These are phyloP conservation scores for Carassius gibelio DNA, from an alignment of 2,113 vertebrate species.

Conservation along the genomic window DNA sequence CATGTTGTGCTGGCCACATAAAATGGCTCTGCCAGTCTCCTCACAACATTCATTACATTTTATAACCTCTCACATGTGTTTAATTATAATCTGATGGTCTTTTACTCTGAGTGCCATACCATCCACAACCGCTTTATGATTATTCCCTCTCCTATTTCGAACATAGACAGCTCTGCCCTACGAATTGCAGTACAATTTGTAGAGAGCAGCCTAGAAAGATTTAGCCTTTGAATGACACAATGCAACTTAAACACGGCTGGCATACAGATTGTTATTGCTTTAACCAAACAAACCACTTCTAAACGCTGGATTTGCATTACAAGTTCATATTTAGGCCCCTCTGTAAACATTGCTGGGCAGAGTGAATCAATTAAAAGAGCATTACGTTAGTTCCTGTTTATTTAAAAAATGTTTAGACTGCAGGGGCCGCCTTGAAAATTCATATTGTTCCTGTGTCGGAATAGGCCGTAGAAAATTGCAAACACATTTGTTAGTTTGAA, in stretches of 20 bases:
- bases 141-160: constrained; percentile 53
- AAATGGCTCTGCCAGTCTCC: constrained; percentile 76
- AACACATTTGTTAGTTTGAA: constrained; percentile 75
- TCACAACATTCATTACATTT: constrained; percentile 78
- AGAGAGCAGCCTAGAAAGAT: constrained; percentile 60
- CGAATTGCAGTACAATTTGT: constrained; percentile 60
- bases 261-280: constrained; percentile 79
- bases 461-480: constrained; percentile 65
- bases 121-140: constrained; percentile 73
- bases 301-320: constrained; percentile 78
- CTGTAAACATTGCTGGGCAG: constrained; percentile 79
- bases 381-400: constrained; percentile 85
- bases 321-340: constrained; percentile 79
- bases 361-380: constrained; percentile 86
- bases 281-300: constrained; percentile 81
- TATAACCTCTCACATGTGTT: constrained; percentile 74
- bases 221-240: constrained; percentile 38
- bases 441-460: constrained; percentile 60
- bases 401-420: constrained; percentile 84
- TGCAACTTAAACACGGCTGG: constrained; percentile 67
- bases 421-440: constrained; percentile 74
- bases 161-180: constrained; percentile 23
- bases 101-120: constrained; percentile 62
- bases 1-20: constrained; percentile 73
- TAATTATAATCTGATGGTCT: constrained; percentile 69